Evolutionary conservation across 2,888 invertebrate species (phyloP).

Genomic region (Taenaris catops): DNA sequence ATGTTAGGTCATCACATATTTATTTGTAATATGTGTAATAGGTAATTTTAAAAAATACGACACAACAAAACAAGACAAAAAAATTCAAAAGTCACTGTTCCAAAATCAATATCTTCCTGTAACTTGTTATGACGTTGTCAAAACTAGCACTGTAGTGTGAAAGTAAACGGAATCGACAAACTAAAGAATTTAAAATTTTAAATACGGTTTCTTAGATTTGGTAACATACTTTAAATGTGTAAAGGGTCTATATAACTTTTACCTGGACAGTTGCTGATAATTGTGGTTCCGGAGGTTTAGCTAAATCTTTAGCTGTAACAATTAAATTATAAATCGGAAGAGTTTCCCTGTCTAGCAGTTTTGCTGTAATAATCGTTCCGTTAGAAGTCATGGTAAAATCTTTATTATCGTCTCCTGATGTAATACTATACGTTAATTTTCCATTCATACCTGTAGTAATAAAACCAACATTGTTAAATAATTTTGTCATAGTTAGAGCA

Average conservation of each 20-base stretch:
- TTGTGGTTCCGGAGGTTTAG: constrained; percentile 84
- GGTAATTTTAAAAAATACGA: background rate
- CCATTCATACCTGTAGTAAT: constrained; percentile 88
- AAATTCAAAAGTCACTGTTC: constrained; percentile 7
- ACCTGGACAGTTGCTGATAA: constrained; percentile 94
- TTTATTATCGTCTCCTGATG: constrained; percentile 88
- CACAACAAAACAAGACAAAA: no score
- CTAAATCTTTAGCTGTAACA: constrained; percentile 92
- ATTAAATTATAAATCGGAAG: constrained; percentile 90
- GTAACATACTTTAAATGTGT: constrained; percentile 1
- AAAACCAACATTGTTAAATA: no score
- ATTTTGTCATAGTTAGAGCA: no score
- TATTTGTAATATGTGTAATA: no score
- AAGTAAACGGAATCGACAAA: constrained; percentile 35
- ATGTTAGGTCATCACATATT: no score
- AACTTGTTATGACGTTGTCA: constrained; percentile 26
- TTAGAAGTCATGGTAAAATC: constrained; percentile 91
- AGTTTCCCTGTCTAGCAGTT: constrained; percentile 90
- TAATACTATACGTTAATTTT: constrained; percentile 88
- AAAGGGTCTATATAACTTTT: constrained; percentile 11
- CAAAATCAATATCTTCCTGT: constrained; percentile 8
- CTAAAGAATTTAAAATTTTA: constrained; percentile 4
- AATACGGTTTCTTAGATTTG: constrained; percentile 6
- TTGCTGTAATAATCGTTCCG: constrained; percentile 90
- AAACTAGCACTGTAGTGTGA: constrained; percentile 45